Conservation (phyloP, 1,140 invertebrate species). For the Bombus pascuorum region DNA sequence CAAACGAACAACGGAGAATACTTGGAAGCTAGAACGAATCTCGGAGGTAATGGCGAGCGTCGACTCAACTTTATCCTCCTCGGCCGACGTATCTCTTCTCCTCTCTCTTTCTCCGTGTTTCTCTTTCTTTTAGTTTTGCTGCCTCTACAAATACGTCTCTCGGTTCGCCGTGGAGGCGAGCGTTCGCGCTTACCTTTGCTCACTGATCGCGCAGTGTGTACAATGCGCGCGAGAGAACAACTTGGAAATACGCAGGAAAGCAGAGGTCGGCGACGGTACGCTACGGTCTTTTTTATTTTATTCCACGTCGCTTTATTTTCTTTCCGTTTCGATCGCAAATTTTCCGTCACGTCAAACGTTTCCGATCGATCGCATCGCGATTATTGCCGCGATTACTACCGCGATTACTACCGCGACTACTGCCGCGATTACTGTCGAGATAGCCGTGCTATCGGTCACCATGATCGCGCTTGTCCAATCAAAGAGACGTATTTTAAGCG, state of each 20-base stretch:
- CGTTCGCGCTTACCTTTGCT: constrained; percentile 48
- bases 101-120: neutral
- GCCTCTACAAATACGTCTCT: constrained; percentile 59
- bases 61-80: constrained; percentile 38
- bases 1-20: constrained; percentile 75
- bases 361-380: neutral
- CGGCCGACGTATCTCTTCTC: neutral
- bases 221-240: constrained; percentile 37
- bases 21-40: constrained; percentile 73
- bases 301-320: neutral
- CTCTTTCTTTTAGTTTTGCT: constrained; percentile 1
- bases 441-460: neutral
- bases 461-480: neutral
- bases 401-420: no score
- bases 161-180: neutral
- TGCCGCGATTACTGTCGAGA: no score
- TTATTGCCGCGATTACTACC: no score
- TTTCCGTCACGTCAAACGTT: neutral
- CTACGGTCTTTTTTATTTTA: neutral
- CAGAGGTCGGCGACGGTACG: constrained; percentile 14
- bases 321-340: neutral
- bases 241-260: constrained; percentile 61
- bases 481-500: neutral
- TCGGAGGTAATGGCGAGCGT: constrained; percentile 59
- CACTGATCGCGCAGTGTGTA: constrained; percentile 40